phyloP scores from a whole-genome alignment of 2,888 invertebrate genomes.

The Hypsopygia costalis region DNA sequence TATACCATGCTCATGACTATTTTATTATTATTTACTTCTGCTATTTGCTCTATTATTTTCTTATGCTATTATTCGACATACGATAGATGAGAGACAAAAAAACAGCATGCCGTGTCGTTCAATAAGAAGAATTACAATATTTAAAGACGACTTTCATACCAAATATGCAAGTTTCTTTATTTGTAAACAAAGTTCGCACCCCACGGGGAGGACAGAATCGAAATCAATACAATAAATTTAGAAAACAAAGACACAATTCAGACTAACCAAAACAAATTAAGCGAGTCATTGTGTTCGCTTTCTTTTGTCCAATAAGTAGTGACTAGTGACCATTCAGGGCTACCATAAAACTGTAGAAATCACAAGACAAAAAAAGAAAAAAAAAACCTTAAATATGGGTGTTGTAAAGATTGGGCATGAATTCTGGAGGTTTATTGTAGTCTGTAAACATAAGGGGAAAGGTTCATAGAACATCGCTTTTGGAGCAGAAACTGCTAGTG shows the following conservation, averaged over 20 bases:
- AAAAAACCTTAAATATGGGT: slow-evolving; percentile 44
- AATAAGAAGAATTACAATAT: too few species aligned
- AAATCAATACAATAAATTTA: slow-evolving; percentile 52
- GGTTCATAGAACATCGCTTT: slow-evolving; percentile 13
- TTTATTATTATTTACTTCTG: too few species aligned
- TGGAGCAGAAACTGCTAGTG: slow-evolving; percentile 6
- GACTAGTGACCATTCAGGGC: slow-evolving; percentile 68
- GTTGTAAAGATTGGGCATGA: slow-evolving; percentile 54
- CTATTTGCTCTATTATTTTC: too few species aligned
- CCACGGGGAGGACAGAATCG: slow-evolving; percentile 3
- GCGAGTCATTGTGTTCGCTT: slow-evolving; percentile 22
- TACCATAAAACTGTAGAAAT: slow-evolving; percentile 48
- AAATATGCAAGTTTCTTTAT: not conserved
- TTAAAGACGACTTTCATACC: slow-evolving; percentile 1
- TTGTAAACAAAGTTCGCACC: slow-evolving; percentile 7
- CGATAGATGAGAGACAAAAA: too few species aligned
- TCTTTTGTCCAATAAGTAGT: slow-evolving; percentile 40
- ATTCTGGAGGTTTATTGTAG: not conserved
- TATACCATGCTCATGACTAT: too few species aligned
- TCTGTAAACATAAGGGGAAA: not conserved
- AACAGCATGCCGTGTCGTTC: too few species aligned
- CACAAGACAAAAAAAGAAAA: slow-evolving; percentile 14
- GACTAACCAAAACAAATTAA: slow-evolving; percentile 77
- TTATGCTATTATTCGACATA: too few species aligned
- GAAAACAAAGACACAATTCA: slow-evolving; percentile 52